Evolutionary conservation across 2,113 vertebrate genomes (phyloP).

Genomic region (Thomomys bottae): DNA sequence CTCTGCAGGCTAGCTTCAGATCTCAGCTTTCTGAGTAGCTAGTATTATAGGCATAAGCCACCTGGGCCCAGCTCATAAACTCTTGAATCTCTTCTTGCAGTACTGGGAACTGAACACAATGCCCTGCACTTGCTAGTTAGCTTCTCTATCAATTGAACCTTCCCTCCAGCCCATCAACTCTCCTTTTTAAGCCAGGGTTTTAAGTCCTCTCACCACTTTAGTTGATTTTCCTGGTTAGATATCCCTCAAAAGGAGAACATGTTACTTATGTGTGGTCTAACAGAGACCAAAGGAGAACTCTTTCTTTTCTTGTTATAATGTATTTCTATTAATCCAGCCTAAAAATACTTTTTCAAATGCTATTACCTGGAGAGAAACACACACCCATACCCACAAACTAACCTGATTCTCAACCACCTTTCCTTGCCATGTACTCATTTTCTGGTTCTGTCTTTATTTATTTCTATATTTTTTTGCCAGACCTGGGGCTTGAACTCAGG

Average conservation of each 20-base stretch:
- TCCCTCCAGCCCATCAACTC: not conserved
- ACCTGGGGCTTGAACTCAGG: no score
- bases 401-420: not conserved
- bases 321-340: conserved; percentile 52
- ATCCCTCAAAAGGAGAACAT: not conserved
- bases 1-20: not conserved
- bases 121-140: no score
- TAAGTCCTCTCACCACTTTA: not conserved
- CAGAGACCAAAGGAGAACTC: not conserved
- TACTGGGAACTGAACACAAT: no score
- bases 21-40: not conserved
- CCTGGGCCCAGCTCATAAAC: no score
- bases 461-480: no score
- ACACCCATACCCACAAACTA: not conserved
- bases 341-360: conserved; percentile 26
- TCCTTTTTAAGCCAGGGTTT: conserved; percentile 30
- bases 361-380: not conserved
- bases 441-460: conserved; percentile 50
- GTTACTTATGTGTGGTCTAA: conserved; percentile 32
- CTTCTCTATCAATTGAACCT: no score
- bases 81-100: no score
- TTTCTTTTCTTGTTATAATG: conserved; percentile 12
- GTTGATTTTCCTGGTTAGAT: not conserved
- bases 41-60: not conserved
- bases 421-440: conserved; percentile 10